Evolutionary conservation across 2,888 invertebrate genomes (phyloP).

Genomic region (Prosopocoilus inquinatus): DNA sequence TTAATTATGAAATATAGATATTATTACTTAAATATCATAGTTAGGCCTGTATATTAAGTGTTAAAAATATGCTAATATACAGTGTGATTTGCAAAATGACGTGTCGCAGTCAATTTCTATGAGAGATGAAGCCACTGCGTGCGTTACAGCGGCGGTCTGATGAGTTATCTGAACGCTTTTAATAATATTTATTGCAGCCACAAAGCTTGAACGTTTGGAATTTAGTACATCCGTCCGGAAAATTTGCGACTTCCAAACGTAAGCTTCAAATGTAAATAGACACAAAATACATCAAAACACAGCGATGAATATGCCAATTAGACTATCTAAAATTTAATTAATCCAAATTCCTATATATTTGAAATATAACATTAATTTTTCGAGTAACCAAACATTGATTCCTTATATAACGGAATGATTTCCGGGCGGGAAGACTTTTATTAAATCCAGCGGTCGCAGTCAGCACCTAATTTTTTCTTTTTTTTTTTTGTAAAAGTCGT

Average conservation of each 20-base stretch:
- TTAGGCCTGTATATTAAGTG: constrained; percentile 55
- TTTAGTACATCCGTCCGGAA: constrained; percentile 1
- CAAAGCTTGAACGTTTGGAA: constrained; percentile 17
- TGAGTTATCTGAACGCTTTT: not conserved
- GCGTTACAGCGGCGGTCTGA: not conserved
- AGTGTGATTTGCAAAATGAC: constrained; percentile 47
- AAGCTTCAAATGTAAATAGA: constrained; percentile 25
- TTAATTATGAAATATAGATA: constrained; percentile 52
- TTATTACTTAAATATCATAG: constrained; percentile 51
- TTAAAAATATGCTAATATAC: constrained; percentile 54
- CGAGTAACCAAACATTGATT: constrained; percentile 19
- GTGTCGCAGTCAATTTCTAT: constrained; percentile 45
- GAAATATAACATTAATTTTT: constrained; percentile 26
- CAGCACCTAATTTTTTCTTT: constrained; percentile 36
- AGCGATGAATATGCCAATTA: constrained; percentile 44
- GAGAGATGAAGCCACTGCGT: constrained; percentile 24
- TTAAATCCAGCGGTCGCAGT: constrained; percentile 43
- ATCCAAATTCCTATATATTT: constrained; percentile 23
- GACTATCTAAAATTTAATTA: constrained; percentile 36
- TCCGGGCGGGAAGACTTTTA: constrained; percentile 52
- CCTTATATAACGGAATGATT: constrained; percentile 36
- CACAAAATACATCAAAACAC: constrained; percentile 43
- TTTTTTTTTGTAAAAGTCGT: constrained; percentile 40
- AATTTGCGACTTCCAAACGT: constrained; percentile 21
- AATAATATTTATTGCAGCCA: constrained; percentile 27